These are phyloP conservation scores for Trochalopteron elliotii DNA, from an alignment of 2,113 vertebrate genomes.

Conservation along the genomic window DNA sequence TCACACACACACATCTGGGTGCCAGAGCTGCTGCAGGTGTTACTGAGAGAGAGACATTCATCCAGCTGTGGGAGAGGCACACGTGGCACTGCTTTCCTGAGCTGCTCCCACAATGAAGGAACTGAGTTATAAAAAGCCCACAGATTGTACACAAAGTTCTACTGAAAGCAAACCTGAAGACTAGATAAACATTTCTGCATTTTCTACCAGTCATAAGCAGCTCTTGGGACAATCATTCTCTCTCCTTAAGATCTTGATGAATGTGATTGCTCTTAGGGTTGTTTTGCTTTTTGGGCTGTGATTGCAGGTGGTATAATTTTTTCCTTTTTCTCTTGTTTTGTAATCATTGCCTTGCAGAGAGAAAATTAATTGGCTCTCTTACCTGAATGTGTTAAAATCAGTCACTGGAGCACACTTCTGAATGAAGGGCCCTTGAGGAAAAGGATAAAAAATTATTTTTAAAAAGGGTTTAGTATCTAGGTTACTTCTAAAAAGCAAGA, in stretches of 20 bases:
- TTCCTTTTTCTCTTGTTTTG: background rate
- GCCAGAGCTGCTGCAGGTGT: background rate
- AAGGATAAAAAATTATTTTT: background rate
- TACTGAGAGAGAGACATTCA: background rate
- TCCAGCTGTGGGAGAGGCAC: background rate
- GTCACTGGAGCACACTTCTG: background rate
- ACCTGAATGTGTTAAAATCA: background rate
- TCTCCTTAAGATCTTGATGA: background rate
- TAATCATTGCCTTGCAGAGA: background rate
- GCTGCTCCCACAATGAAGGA: background rate
- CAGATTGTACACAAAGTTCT: background rate
- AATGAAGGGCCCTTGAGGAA: background rate
- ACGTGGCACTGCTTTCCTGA: background rate
- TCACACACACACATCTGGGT: background rate
- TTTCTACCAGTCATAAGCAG: background rate
- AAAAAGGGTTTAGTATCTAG: background rate
- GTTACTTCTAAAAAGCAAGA: background rate
- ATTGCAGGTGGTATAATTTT: background rate
- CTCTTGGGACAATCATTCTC: background rate
- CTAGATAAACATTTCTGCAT: background rate
- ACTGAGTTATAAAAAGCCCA: background rate
- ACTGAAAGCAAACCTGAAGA: background rate
- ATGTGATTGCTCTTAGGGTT: background rate
- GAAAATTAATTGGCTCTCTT: background rate
- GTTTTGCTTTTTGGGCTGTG: background rate